A percentile compares a stretch with the other conserved stretches of the same genome.
phyloP scores from a whole-genome alignment of 1,140 invertebrate genomes.

The Rhyacophila brunnea region DNA sequence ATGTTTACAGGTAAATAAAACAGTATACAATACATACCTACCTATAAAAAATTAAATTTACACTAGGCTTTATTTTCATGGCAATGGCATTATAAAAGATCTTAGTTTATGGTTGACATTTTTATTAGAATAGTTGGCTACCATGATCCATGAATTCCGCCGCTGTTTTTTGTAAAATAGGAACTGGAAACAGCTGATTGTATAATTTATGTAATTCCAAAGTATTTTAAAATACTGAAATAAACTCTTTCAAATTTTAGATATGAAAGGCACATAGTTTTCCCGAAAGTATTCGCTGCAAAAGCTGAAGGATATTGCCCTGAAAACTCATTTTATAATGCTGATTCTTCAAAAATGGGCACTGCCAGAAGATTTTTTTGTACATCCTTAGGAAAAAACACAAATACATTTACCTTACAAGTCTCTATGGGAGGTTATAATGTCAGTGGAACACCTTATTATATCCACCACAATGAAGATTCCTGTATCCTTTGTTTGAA shows the following conservation, averaged over 20 bases:
- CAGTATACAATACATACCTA: too few relatives aligned
- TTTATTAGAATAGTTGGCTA: too few relatives aligned
- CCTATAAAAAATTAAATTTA: too few relatives aligned
- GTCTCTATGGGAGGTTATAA: conserved; percentile 85
- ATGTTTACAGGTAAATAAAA: conserved; percentile 73
- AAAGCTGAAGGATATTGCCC: conserved; percentile 81
- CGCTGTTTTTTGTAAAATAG: too few relatives aligned
- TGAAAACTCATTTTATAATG: conserved; percentile 86
- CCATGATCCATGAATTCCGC: too few relatives aligned
- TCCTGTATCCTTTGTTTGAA: conserved; percentile 87
- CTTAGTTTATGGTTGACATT: too few relatives aligned
- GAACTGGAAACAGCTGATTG: too few relatives aligned
- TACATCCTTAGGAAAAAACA: conserved; percentile 67
- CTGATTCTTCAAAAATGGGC: conserved; percentile 81
- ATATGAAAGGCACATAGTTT: conserved; percentile 82
- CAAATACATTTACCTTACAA: conserved; percentile 73
- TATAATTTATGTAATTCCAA: too few relatives aligned
- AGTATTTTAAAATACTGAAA: too few relatives aligned
- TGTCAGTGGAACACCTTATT: conserved; percentile 60
- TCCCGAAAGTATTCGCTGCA: conserved; percentile 84
- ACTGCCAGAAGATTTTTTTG: conserved; percentile 79
- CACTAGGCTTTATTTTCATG: too few relatives aligned
- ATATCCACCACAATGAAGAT: conserved; percentile 85
- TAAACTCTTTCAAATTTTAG: too few relatives aligned
- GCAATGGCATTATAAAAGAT: too few relatives aligned